Percentiles rank a stretch among this genome's conserved stretches.
phyloP scores from a whole-genome alignment of 2,797 vertebrate species.

The Cuniculus paca region DNA sequence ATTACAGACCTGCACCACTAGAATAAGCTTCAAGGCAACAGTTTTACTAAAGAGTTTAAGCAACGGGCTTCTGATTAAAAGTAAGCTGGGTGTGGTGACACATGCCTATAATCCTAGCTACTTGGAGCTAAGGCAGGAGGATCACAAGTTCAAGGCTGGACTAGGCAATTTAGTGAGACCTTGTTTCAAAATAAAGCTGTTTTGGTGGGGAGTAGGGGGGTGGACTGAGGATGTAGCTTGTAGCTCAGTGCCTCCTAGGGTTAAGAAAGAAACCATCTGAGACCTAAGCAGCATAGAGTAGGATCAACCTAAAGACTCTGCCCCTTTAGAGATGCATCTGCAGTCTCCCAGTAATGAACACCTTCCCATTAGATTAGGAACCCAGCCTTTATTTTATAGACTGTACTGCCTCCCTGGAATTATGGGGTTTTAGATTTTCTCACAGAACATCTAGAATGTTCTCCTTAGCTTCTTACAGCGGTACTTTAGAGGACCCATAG shows the following conservation, averaged over 20 bases:
- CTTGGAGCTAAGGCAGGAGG: background rate
- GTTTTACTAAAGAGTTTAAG: background rate
- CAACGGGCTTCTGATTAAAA: background rate
- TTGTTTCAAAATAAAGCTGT: background rate
- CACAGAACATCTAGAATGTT: background rate
- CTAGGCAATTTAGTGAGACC: background rate
- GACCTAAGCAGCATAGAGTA: background rate
- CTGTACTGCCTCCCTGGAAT: background rate
- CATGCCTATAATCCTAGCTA: background rate
- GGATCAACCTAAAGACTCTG: background rate
- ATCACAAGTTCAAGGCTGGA: background rate
- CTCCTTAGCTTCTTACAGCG: background rate
- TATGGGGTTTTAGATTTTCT: background rate
- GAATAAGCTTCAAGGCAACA: background rate
- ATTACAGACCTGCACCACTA: background rate
- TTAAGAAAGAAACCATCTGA: background rate
- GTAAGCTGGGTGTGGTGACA: background rate
- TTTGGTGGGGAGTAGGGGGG: rapidly evolving
- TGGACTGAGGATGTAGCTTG: background rate
- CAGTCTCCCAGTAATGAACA: background rate
- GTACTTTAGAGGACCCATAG: background rate
- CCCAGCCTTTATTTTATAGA: background rate
- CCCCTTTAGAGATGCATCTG: background rate
- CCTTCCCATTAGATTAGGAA: background rate
- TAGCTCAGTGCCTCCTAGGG: background rate